Evolutionary conservation across 1,140 invertebrate genomes (phyloP).

Genomic region (Magallana gigas): DNA sequence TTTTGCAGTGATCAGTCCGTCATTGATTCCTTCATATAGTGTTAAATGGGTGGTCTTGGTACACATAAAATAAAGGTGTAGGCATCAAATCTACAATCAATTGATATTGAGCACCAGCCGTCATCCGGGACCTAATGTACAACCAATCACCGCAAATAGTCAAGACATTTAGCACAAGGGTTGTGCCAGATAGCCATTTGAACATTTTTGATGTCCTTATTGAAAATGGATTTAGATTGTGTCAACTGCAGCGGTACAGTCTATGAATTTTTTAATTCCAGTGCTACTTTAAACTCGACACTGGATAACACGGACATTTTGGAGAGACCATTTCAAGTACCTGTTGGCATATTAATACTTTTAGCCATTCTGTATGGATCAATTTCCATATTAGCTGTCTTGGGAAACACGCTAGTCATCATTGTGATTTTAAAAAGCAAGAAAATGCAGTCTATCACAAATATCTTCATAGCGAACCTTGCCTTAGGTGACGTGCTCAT

Average conservation of each 20-base stretch:
- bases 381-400: slow-evolving; percentile 88
- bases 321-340: slow-evolving; percentile 79
- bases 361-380: slow-evolving; percentile 90
- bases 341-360: slow-evolving; percentile 85
- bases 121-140: no score
- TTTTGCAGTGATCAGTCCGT: no score
- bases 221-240: background rate
- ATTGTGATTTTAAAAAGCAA: slow-evolving; percentile 85
- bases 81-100: no score
- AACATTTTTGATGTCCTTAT: no score
- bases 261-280: background rate
- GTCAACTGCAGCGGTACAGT: background rate
- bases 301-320: background rate
- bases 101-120: no score
- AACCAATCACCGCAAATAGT: no score
- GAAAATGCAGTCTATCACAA: slow-evolving; percentile 89
- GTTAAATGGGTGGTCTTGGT: no score
- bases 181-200: no score
- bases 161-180: no score
- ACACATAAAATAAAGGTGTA: no score
- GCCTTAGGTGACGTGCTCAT: slow-evolving; percentile 75
- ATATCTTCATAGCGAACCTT: slow-evolving; percentile 85
- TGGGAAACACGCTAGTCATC: slow-evolving; percentile 90
- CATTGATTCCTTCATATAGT: no score
- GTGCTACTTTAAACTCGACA: background rate